A percentile compares a stretch with the other conserved stretches of the same genome.
Conservation (phyloP, 2,113 vertebrate genomes). For the Eonycteris spelaea region DNA sequence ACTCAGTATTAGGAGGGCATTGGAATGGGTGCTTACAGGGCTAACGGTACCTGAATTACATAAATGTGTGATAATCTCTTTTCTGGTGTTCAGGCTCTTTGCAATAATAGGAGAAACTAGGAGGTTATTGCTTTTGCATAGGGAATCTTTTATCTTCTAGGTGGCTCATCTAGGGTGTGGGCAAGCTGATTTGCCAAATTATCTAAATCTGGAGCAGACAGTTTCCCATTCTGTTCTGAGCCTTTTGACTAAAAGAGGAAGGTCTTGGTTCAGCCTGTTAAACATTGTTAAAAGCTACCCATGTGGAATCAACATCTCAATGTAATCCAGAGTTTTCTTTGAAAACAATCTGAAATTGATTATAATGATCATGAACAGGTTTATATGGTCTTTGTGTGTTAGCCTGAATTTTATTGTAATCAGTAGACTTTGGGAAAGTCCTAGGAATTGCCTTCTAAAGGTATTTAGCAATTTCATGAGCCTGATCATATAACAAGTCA, state of each 20-base stretch:
- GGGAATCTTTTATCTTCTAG: no score
- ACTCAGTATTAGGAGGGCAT: neutral
- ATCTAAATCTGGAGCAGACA: no score
- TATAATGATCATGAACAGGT: neutral
- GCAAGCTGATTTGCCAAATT: no score
- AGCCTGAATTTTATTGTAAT: neutral
- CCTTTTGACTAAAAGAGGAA: no score
- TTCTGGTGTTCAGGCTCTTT: neutral
- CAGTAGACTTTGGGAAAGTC: neutral
- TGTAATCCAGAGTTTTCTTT: neutral
- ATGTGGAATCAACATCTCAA: neutral
- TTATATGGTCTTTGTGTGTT: neutral
- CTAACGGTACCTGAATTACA: neutral
- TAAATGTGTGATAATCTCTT: neutral
- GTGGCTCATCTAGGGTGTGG: no score
- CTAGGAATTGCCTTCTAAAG: neutral
- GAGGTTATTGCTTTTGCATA: no score
- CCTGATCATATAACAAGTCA: neutral
- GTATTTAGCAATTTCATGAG: neutral
- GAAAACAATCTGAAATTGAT: neutral
- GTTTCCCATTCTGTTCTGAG: no score
- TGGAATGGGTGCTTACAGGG: neutral
- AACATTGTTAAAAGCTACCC: no score
- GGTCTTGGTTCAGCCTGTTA: no score
- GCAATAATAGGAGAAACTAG: neutral